Base-by-base conservation (phyloP, 2,888 invertebrate species). In the Cheiracanthium punctorium region DNA sequence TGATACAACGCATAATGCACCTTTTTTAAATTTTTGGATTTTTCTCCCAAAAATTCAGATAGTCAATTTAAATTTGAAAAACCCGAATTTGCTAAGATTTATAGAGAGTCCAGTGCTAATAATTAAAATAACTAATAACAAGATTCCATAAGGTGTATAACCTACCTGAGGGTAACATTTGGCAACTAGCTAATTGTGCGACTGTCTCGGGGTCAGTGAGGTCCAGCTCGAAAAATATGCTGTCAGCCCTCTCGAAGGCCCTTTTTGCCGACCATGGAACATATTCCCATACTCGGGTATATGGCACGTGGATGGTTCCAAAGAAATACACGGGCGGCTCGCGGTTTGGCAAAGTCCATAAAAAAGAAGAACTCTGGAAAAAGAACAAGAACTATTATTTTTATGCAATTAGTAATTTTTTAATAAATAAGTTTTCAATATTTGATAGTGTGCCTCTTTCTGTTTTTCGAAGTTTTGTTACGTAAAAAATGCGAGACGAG, bases 231-330 rank as follows among this genome's bases (percentile, higher is more conserved):
- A 94, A 93, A 90, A 93, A 92, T 24, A 93, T 92, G 41, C 91
- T 91, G 86, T 93, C 92, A 8, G 93, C 90, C 28, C 90, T 90
- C 17, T 91, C 90, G 90, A 93, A 93, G n/a, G 93, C 93, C 76
- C 91, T 90, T 88, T 93, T 93, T 73, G 92, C 92, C 88, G 92
- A 92, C 64, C 91, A 91, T 37, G 93, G 93, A 75, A 94, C 92
- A 91, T 91, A 91, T 90, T 92, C 91, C 93, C 93, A 93, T 32
- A 94, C 93, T 75, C 92, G 90, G 10, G 92, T 92, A 90, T 93
- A 93, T 0, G 93, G 93, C 20, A 94, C 93, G 90, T 93, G 93
- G 89, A 94, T 93, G 14, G 93, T 93, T 37, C 93, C 93, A 90
- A 93, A 93, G 88, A 93, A 92, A 90, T 92, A 93, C 1, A 93